Conservation (phyloP, 1,140 invertebrate species). For the Pissodes strobi region DNA sequence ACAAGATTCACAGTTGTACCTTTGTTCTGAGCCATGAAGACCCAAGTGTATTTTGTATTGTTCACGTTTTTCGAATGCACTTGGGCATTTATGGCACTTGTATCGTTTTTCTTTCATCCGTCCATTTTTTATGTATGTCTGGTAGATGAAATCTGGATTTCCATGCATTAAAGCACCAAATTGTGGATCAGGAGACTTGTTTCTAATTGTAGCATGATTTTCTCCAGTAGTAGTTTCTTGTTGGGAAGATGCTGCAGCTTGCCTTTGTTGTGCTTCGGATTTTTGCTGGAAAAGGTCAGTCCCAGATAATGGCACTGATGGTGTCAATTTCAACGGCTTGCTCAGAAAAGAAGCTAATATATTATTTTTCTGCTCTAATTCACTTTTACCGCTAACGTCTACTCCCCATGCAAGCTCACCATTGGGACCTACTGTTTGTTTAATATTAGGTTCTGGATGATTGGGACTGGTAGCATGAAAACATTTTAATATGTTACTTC, state of each 20-base stretch:
- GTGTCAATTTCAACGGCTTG: constrained; percentile 52
- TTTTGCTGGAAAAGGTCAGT: constrained; percentile 66
- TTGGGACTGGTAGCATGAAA: constrained; percentile 66
- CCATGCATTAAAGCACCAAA: constrained; percentile 69
- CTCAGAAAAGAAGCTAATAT: constrained; percentile 37
- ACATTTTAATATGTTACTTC: constrained; percentile 72
- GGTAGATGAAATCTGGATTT: constrained; percentile 77
- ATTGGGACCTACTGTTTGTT: constrained; percentile 56
- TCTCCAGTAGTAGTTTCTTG: constrained; percentile 5
- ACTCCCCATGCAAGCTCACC: constrained; percentile 57
- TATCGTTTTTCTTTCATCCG: constrained; percentile 76
- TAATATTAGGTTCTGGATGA: constrained; percentile 63
- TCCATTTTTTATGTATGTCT: constrained; percentile 74
- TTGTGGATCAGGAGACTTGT: constrained; percentile 61
- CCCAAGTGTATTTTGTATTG: constrained; percentile 84
- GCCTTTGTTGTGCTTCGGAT: constrained; percentile 60
- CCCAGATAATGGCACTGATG: constrained; percentile 63
- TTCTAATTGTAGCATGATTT: constrained; percentile 2
- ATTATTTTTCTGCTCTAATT: constrained; percentile 23
- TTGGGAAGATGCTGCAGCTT: constrained; percentile 27
- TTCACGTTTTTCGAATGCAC: constrained; percentile 83
- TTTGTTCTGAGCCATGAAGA: constrained; percentile 81
- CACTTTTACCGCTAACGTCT: constrained; percentile 64
- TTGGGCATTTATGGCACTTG: constrained; percentile 85
- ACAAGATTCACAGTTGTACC: constrained; percentile 82